Conservation (phyloP, 2,797 vertebrate genomes). For the Myotis daubentonii region DNA sequence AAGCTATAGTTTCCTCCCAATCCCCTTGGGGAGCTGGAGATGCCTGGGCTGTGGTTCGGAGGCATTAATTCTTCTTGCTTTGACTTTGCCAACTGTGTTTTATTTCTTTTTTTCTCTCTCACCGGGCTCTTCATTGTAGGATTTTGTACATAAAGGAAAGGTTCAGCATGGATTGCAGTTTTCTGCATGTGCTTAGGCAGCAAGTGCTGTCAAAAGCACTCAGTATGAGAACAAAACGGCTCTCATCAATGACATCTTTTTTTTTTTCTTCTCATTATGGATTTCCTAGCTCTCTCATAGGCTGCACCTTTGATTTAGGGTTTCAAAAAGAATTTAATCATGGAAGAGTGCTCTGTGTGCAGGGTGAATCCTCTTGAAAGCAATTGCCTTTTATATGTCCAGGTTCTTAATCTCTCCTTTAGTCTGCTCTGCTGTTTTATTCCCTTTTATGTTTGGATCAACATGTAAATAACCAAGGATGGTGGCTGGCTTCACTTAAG, state of each 20-base stretch:
- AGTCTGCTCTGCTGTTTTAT: slow-evolving; percentile 71
- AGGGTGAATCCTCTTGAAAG: slow-evolving; percentile 54
- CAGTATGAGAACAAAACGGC: neutral
- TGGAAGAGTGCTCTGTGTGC: slow-evolving; percentile 59
- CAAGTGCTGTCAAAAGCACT: slow-evolving; percentile 57
- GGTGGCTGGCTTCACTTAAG: slow-evolving; percentile 14
- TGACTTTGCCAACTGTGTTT: slow-evolving; percentile 44
- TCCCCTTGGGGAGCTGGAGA: neutral
- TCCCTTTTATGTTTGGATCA: slow-evolving; percentile 74
- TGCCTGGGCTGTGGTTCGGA: neutral
- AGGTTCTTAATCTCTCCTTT: slow-evolving; percentile 56
- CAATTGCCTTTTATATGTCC: slow-evolving; percentile 64
- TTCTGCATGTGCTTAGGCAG: slow-evolving; percentile 1
- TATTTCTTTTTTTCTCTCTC: neutral
- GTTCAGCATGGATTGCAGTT: slow-evolving; percentile 24
- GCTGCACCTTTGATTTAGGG: slow-evolving; percentile 75
- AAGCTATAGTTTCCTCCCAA: slow-evolving; percentile 38
- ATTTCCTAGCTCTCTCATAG: slow-evolving; percentile 70
- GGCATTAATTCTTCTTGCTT: slow-evolving; percentile 60
- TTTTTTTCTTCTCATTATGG: slow-evolving; percentile 1
- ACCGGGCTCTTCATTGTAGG: slow-evolving; percentile 28
- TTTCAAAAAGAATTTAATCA: slow-evolving; percentile 83
- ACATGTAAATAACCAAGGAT: slow-evolving; percentile 70
- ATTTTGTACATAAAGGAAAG: slow-evolving; percentile 56
- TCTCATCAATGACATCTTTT: slow-evolving; percentile 64